Percentiles rank a stretch among this genome's conserved stretches.
phyloP scores from a whole-genome alignment of 1,140 invertebrate species.

The Drosophila nikananu region DNA sequence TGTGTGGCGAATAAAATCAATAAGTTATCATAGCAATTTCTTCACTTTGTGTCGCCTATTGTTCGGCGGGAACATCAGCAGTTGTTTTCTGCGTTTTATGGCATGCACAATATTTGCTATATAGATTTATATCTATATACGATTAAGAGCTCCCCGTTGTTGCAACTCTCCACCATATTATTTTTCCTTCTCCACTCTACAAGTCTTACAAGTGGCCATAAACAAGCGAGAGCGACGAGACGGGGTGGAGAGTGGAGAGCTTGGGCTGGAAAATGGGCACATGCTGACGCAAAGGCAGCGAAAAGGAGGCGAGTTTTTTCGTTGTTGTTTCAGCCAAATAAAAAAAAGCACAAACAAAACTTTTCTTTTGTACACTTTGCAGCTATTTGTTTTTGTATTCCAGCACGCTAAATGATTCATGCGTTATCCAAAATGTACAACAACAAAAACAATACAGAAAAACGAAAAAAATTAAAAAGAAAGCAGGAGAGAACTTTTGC shows the following conservation, averaged over 20 bases:
- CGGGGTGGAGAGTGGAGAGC: constrained; percentile 3
- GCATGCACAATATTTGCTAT: constrained; percentile 10
- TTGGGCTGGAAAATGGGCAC: constrained; percentile 54
- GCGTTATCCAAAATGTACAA: constrained; percentile 18
- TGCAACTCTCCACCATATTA: constrained; percentile 17
- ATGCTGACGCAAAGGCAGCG: constrained; percentile 68
- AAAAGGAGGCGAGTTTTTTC: constrained; percentile 47
- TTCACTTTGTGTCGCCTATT: neutral
- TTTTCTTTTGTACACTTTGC: constrained; percentile 49
- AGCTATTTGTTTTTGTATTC: constrained; percentile 46
- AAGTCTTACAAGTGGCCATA: constrained; percentile 80
- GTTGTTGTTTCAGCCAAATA: constrained; percentile 52
- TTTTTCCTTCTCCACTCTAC: constrained; percentile 15
- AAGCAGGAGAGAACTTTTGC: neutral
- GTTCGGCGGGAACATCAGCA: constrained; percentile 7
- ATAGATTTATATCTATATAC: constrained; percentile 6
- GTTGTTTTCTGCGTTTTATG: constrained; percentile 2
- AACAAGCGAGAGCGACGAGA: constrained; percentile 50
- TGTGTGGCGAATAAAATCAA: constrained; percentile 61
- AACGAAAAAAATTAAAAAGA: neutral
- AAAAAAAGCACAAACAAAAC: constrained; percentile 52
- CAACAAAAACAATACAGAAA: neutral
- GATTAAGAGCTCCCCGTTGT: constrained; percentile 3
- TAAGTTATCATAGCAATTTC: constrained; percentile 37
- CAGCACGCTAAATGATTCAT: constrained; percentile 53